Percentiles rank a stretch among this genome's conserved stretches.
Evolutionary conservation across 2,888 invertebrate species (phyloP).

Genomic region (Cataglyphis altisquamis): DNA sequence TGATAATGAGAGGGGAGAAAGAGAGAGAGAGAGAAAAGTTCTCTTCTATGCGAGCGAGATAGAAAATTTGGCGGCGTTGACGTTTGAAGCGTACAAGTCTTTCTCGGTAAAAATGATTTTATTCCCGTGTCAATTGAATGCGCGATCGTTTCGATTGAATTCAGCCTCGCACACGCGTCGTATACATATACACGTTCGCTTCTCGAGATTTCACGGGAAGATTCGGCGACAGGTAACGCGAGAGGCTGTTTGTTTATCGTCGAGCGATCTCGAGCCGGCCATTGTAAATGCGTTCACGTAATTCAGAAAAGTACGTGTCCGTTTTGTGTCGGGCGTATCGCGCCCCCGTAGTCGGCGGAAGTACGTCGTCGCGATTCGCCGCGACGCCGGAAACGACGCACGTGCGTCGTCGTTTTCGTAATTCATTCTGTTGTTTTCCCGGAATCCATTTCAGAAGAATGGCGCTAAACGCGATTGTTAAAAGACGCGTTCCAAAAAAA

Average conservation of each 20-base stretch:
- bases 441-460: conserved; percentile 60
- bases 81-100: neutral
- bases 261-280: conserved; percentile 55
- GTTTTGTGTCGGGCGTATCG: conserved; percentile 69
- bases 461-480: conserved; percentile 25
- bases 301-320: conserved; percentile 74
- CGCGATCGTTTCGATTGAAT: conserved; percentile 41
- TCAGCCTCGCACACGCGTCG: neutral
- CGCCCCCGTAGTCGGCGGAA: conserved; percentile 67
- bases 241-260: conserved; percentile 57
- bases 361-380: conserved; percentile 74
- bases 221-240: conserved; percentile 51
- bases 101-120: neutral
- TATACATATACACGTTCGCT: neutral
- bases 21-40: neutral
- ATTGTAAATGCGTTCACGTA: conserved; percentile 74
- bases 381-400: conserved; percentile 77
- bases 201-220: conserved; percentile 51
- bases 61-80: neutral
- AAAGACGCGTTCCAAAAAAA: neutral
- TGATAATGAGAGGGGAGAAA: neutral
- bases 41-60: neutral
- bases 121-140: neutral
- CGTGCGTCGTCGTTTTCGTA: conserved; percentile 70
- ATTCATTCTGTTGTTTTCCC: conserved; percentile 69